phyloP scores from a whole-genome alignment of 2,888 invertebrate species.

The Trichogramma dendrolimi region DNA sequence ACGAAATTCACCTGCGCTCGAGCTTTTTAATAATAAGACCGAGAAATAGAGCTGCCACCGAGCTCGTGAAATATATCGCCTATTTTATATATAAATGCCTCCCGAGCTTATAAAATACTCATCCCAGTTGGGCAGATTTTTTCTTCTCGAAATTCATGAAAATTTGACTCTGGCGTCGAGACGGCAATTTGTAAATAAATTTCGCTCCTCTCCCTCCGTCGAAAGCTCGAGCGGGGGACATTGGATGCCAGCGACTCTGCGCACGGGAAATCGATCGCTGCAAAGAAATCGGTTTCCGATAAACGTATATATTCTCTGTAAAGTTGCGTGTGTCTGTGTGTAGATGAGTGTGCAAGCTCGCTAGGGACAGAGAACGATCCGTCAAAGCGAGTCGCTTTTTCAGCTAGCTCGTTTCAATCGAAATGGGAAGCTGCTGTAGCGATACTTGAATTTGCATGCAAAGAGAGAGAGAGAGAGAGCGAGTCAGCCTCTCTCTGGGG shows the following conservation, averaged over 20 bases:
- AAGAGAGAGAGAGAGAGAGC: conserved; percentile 39
- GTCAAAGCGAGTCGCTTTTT: conserved; percentile 36
- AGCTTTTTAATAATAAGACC: no score
- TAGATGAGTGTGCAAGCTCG: background rate
- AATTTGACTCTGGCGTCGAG: background rate
- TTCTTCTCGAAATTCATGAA: no score
- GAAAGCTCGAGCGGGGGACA: conserved; percentile 15
- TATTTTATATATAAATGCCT: no score
- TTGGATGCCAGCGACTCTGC: conserved; percentile 9
- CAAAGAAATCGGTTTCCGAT: conserved; percentile 3
- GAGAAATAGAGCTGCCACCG: no score
- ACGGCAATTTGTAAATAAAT: background rate
- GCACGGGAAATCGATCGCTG: conserved; percentile 18
- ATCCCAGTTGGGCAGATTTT: no score
- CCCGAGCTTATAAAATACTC: no score
- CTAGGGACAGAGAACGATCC: conserved; percentile 36
- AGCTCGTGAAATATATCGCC: no score
- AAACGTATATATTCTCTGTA: background rate
- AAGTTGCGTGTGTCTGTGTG: conserved; percentile 22
- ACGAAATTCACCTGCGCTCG: no score
- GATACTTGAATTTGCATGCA: conserved; percentile 53
- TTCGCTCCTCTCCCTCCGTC: conserved; percentile 1
- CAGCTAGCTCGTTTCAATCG: no score
- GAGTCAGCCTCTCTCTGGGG: conserved; percentile 32
- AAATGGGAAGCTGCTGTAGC: conserved; percentile 28